Evolutionary conservation across 2,888 invertebrate species (phyloP).

Genomic region (Leucania comma): DNA sequence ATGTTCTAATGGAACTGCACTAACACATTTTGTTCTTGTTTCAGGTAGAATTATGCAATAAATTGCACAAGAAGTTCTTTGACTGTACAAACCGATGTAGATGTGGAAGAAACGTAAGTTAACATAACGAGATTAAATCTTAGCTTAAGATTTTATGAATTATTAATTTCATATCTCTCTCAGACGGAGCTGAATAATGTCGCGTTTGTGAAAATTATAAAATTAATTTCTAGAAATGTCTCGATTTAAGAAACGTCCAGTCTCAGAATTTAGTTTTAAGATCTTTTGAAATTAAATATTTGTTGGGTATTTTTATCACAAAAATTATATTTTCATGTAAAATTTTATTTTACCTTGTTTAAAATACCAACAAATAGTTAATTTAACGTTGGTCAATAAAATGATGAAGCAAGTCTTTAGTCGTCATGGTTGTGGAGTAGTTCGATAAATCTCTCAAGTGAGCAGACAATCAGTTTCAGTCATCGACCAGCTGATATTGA

Average conservation of each 20-base stretch:
- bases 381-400: conserved; percentile 34
- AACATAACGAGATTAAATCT: conserved; percentile 77
- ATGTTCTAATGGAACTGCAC: conserved; percentile 74
- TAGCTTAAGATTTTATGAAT: conserved; percentile 69
- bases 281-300: conserved; percentile 40
- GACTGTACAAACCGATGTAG: conserved; percentile 78
- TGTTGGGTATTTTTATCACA: conserved; percentile 2
- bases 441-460: conserved; percentile 52
- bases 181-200: conserved; percentile 59
- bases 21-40: conserved; percentile 90
- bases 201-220: conserved; percentile 58
- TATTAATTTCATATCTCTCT: conserved; percentile 64
- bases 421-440: conserved; percentile 55
- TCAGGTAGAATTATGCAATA: conserved; percentile 91
- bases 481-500: conserved; percentile 59
- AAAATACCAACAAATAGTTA: conserved; percentile 36
- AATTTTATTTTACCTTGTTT: not conserved
- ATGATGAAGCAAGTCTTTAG: conserved; percentile 62
- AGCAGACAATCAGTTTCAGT: conserved; percentile 59
- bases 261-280: conserved; percentile 37
- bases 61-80: conserved; percentile 88
- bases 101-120: conserved; percentile 86
- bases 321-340: not conserved
- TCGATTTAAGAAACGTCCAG: conserved; percentile 43
- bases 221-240: conserved; percentile 57